phyloP scores from a whole-genome alignment of 2,888 invertebrate genomes.

The Dynastes tityus region DNA sequence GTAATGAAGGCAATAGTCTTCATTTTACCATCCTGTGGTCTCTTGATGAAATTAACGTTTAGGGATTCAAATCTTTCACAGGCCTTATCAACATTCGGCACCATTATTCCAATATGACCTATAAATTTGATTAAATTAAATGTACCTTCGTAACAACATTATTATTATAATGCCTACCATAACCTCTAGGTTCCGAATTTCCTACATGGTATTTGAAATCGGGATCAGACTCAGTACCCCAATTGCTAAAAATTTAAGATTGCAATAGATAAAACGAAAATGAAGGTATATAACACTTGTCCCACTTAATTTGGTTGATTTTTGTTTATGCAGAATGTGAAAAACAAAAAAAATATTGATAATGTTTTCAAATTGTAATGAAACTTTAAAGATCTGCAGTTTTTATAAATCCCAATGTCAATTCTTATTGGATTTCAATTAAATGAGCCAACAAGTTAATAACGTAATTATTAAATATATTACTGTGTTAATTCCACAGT shows the following conservation, averaged over 20 bases:
- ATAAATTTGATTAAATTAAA: constrained; percentile 46
- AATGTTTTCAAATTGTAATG: no score
- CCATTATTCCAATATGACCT: constrained; percentile 93
- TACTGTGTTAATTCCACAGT: constrained; percentile 95
- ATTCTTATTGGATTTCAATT: no score
- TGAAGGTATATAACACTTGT: neutral
- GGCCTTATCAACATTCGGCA: constrained; percentile 90
- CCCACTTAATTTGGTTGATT: no score
- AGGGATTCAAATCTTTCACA: constrained; percentile 88
- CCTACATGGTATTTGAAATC: constrained; percentile 90
- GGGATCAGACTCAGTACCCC: constrained; percentile 92
- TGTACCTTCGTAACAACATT: no score
- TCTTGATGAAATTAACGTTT: constrained; percentile 92
- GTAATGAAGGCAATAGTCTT: constrained; percentile 95
- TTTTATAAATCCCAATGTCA: no score
- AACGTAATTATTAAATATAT: neutral
- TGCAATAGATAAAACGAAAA: neutral
- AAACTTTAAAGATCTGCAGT: no score
- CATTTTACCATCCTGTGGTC: constrained; percentile 93
- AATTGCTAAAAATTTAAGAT: constrained; percentile 81
- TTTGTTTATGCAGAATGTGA: no score
- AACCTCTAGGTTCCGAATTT: constrained; percentile 91
- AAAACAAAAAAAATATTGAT: no score
- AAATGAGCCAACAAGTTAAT: no score
- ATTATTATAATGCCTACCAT: constrained; percentile 72